Evolutionary conservation across 2,113 vertebrate genomes (phyloP).

Genomic region (Prolemur simus): DNA sequence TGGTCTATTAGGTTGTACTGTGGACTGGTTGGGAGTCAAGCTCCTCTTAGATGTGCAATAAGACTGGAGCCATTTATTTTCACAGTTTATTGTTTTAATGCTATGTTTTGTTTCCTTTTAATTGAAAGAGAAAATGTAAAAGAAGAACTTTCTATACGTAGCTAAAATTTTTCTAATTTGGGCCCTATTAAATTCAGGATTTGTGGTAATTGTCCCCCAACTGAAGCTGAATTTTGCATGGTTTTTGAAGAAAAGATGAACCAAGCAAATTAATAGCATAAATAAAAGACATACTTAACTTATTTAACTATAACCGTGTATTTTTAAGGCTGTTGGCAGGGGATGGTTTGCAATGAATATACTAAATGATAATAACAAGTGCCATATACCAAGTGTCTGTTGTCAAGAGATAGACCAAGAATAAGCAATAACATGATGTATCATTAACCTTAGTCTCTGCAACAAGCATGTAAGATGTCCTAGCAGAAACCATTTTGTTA

Average conservation of each 20-base stretch:
- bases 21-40: neutral
- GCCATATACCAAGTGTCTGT: too few species aligned
- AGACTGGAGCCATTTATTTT: neutral
- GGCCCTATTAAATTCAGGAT: neutral
- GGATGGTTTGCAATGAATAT: neutral
- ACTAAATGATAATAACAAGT: neutral
- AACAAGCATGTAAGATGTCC: neutral
- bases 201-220: neutral
- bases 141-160: neutral
- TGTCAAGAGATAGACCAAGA: neutral
- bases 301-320: neutral
- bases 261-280: neutral
- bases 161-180: conserved; percentile 26
- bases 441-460: neutral
- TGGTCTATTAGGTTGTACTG: neutral
- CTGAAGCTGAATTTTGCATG: neutral
- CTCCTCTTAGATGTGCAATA: neutral
- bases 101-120: neutral
- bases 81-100: neutral
- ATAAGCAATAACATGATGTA: neutral
- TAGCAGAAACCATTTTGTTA: neutral
- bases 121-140: neutral
- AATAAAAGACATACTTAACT: neutral
- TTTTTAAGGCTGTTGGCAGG: neutral
- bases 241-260: conserved; percentile 31